Evolutionary conservation across 2,797 vertebrate species (phyloP), one percentile per base, ranked within the genome.

Genomic region (Botia kubotai): DNA sequence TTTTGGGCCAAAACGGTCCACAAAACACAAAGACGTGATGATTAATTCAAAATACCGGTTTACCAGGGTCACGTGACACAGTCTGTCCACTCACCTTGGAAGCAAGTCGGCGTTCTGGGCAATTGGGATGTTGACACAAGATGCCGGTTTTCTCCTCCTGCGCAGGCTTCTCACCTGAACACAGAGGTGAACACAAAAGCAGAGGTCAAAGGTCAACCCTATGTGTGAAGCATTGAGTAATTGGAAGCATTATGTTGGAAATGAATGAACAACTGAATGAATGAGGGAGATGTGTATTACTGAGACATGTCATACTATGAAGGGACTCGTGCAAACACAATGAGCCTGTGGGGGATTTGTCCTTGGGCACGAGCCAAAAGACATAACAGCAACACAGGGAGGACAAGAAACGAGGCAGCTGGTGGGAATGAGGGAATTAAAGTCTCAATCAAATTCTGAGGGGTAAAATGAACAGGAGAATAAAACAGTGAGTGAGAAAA

Each of bases 121-220:
- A 97, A 89, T 94, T 89, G 0, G 95, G 95, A 70, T 95, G 94
- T 91, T 97, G 96, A 89, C 97, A 98, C 79, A 75, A 86, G 75
- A 95, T 93, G 46, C 77, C 80, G 43, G 53, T 76, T 53, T 82
- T 85, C 55, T 98, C 95, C 84, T 96, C 96, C 0, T 89, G 91
- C 7, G 86, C 89, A 1, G 93, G 91, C 85, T 90, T 94, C 86
- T 97, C 94, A 2, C 95, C 97, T 98, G 92, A 58, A 89, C 89
- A 46, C 43, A 46, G 43, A 46, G 43, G 43, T 46, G 72, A 84
- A 84, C 75, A 87, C 77, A 50, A 21, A 80, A 23, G 33, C 78
- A 87, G 81, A 87, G 43, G 62, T 69, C 36, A 75, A 75, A 75
- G 50, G 57, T 84, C 21, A 68, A 50, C 53, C 39, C n/a, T 29